Percentiles rank a stretch among this genome's conserved stretches.
Conservation (phyloP, 2,797 vertebrate species). For the Sebastes melanostomus region DNA sequence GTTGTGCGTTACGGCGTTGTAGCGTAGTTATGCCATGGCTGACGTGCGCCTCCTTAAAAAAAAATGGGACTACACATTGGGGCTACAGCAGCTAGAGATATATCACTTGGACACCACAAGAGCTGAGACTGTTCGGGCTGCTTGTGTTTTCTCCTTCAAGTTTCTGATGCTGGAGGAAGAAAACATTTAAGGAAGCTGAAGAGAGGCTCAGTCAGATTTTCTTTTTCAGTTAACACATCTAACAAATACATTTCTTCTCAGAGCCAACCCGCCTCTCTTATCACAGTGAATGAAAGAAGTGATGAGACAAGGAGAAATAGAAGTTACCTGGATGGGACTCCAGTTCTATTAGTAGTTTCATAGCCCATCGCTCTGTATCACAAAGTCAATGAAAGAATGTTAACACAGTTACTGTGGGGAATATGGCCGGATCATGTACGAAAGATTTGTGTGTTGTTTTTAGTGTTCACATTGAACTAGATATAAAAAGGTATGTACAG, state of each 20-base stretch:
- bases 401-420: neutral
- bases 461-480: neutral
- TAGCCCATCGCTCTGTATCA: neutral
- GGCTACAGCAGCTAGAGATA: neutral
- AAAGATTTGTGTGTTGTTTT: neutral
- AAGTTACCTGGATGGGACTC: constrained; percentile 7
- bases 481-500: neutral
- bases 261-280: neutral
- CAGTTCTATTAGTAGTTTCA: neutral
- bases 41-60: neutral
- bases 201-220: neutral
- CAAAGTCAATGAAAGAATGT: constrained; percentile 6
- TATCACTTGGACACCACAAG: neutral
- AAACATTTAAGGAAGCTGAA: neutral
- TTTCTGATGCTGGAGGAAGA: neutral
- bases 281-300: neutral
- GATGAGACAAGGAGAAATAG: constrained; percentile 1
- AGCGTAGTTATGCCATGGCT: neutral
- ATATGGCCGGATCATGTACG: neutral
- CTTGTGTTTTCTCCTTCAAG: neutral
- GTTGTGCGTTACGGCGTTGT: neutral
- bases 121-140: neutral
- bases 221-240: neutral
- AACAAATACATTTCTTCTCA: constrained; percentile 1
- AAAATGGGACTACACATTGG: neutral